Conservation (phyloP, 2,797 vertebrate genomes). For the Carcharodon carcharias region DNA sequence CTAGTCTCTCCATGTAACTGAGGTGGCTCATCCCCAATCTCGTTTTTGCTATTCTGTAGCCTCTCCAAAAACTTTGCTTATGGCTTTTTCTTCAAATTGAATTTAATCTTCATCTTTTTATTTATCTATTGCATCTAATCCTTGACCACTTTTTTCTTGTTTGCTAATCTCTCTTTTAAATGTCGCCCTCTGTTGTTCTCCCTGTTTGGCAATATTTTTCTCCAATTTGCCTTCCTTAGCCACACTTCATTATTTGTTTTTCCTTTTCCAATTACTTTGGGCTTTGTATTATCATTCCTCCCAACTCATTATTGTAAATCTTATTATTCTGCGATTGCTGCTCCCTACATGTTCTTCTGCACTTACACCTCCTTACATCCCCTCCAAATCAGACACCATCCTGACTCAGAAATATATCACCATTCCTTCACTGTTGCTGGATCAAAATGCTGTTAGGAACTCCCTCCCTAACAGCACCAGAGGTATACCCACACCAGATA, state of each 20-base stretch:
- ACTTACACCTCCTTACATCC: neutral
- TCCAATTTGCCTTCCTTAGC: neutral
- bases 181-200: neutral
- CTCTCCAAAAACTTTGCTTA: neutral
- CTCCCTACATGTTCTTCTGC: neutral
- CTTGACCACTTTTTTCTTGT: neutral
- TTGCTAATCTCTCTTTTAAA: neutral
- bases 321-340: neutral
- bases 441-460: neutral
- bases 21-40: neutral
- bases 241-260: neutral
- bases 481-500: neutral
- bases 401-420: neutral
- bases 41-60: no score
- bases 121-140: neutral
- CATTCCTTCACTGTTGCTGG: neutral
- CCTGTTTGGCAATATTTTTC: neutral
- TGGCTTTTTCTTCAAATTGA: neutral
- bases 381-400: no score
- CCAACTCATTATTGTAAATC: neutral
- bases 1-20: no score
- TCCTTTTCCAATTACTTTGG: neutral
- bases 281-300: neutral
- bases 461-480: neutral
- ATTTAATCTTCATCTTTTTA: neutral